These are phyloP conservation scores for Drosophila ficusphila DNA, from an alignment of 1,140 invertebrate genomes.

Conservation along the genomic window DNA sequence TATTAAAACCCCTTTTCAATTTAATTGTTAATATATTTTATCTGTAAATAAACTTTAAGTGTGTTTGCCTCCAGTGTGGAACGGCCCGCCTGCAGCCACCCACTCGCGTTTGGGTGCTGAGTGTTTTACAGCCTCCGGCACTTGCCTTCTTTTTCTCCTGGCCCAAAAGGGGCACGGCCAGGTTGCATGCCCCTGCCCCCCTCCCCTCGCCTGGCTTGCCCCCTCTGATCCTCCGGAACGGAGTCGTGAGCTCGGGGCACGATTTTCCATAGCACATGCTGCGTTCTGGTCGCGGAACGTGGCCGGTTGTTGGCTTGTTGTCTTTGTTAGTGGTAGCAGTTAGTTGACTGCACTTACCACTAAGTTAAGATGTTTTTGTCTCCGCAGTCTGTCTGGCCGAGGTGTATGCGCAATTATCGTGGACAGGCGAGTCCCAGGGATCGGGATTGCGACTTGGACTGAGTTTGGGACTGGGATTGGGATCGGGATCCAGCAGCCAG, in stretches of 20 bases:
- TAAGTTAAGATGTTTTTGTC: conserved; percentile 82
- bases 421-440: conserved; percentile 42
- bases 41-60: background rate
- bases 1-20: no score
- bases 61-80: background rate
- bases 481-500: conserved; percentile 28
- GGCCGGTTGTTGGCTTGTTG: conserved; percentile 61
- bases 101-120: conserved; percentile 58
- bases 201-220: background rate
- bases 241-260: conserved; percentile 77
- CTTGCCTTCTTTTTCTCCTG: conserved; percentile 58
- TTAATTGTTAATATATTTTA: background rate
- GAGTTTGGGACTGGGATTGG: background rate
- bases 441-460: no score
- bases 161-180: conserved; percentile 32
- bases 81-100: conserved; percentile 31
- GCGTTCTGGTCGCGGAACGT: conserved; percentile 72
- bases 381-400: conserved; percentile 45
- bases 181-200: background rate
- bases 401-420: conserved; percentile 65
- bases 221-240: conserved; percentile 1
- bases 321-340: conserved; percentile 81
- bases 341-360: conserved; percentile 80
- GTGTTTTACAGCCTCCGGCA: conserved; percentile 78
- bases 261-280: conserved; percentile 80